These are phyloP conservation scores for Drosophila trichaetosa DNA, from an alignment of 2,888 invertebrate species.

Conservation along the genomic window DNA sequence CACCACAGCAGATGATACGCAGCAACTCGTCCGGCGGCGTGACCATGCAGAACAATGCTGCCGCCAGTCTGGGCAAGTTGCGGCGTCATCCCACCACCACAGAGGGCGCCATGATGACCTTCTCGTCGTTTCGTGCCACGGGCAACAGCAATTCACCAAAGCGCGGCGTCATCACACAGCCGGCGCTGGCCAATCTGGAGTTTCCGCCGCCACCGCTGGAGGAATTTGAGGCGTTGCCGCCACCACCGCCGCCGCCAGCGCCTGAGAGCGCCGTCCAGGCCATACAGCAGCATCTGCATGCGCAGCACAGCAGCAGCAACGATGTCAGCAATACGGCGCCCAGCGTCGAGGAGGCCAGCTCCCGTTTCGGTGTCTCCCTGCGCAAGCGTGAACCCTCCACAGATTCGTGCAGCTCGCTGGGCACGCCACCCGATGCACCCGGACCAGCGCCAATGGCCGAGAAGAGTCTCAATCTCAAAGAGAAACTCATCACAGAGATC, in stretches of 20 bases:
- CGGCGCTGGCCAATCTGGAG: constrained; percentile 92
- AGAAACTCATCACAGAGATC: constrained; percentile 93
- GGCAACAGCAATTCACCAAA: constrained; percentile 91
- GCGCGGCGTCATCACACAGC: constrained; percentile 86
- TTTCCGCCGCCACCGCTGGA: constrained; percentile 94
- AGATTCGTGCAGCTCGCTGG: constrained; percentile 86
- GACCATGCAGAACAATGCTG: constrained; percentile 88
- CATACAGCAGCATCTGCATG: constrained; percentile 67
- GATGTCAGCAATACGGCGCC: constrained; percentile 88
- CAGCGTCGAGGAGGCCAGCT: constrained; percentile 90
- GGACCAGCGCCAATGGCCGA: constrained; percentile 23
- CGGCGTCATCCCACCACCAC: constrained; percentile 86
- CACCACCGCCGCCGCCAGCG: constrained; percentile 77
- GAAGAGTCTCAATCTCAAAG: constrained; percentile 87
- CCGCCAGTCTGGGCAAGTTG: constrained; percentile 87
- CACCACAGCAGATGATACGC: constrained; percentile 91
- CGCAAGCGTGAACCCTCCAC: constrained; percentile 88
- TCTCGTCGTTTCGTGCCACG: constrained; percentile 86
- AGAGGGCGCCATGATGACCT: constrained; percentile 85
- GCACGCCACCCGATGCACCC: constrained; percentile 85
- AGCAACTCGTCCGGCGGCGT: constrained; percentile 95
- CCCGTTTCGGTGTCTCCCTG: constrained; percentile 89
- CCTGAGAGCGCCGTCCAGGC: constrained; percentile 67
- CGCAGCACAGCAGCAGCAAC: constrained; percentile 81
- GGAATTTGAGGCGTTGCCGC: constrained; percentile 85